Percentiles rank a stretch among this genome's conserved stretches.
These are phyloP conservation scores for Spisula solida DNA, from an alignment of 2,888 invertebrate genomes.

Conservation along the genomic window DNA sequence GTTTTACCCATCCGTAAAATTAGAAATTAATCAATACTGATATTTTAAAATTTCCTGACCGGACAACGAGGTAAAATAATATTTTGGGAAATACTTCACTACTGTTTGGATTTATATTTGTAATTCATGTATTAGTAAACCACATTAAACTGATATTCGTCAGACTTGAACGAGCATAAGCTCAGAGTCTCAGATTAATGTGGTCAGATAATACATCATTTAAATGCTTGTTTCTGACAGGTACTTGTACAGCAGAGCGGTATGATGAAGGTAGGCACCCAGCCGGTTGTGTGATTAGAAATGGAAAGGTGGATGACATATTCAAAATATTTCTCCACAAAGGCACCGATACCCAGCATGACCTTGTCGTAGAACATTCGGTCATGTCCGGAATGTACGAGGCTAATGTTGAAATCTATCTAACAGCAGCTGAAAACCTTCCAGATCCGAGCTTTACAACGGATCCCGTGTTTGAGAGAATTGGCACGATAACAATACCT, in stretches of 20 bases:
- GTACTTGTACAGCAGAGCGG: background rate
- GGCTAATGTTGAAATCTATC: background rate
- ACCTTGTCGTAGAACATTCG: background rate
- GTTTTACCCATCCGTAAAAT: too few species aligned
- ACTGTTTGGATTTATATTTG: too few species aligned
- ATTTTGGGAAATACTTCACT: too few species aligned
- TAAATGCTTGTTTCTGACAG: background rate
- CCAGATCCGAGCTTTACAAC: background rate
- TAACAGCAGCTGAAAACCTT: background rate
- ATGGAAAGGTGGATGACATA: background rate
- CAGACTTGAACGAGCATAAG: too few species aligned
- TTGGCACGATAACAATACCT: background rate
- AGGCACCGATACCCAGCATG: background rate
- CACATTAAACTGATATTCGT: too few species aligned
- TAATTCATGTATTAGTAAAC: too few species aligned
- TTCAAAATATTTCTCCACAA: constrained; percentile 4
- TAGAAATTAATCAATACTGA: too few species aligned
- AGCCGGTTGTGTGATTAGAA: background rate
- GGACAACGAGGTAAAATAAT: too few species aligned
- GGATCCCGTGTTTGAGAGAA: background rate
- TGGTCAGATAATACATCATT: too few species aligned
- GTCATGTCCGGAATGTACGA: background rate
- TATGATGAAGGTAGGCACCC: background rate
- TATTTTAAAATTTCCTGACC: too few species aligned
- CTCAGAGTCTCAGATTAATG: too few species aligned